phyloP scores from a whole-genome alignment of 2,113 vertebrate genomes.

The Hippolais icterina region DNA sequence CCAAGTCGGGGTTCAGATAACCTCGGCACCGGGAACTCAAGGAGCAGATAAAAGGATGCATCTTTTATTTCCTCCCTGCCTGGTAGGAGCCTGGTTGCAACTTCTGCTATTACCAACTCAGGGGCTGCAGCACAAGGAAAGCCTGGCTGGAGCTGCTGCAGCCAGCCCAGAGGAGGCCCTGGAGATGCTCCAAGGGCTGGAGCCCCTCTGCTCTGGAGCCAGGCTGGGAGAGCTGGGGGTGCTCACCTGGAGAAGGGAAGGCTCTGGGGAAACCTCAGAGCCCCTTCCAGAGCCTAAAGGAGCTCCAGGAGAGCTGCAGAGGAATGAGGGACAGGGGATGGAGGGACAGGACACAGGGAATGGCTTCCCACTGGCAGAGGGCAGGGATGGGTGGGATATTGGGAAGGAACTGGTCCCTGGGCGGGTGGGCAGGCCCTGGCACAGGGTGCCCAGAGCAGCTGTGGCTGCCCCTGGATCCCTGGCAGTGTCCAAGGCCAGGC shows the following conservation, averaged over 20 bases:
- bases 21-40: neutral
- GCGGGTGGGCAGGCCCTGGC: neutral
- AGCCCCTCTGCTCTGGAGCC: neutral
- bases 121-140: neutral
- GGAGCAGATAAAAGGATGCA: neutral
- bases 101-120: neutral
- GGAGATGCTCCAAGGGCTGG: neutral
- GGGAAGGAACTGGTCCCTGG: neutral
- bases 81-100: neutral
- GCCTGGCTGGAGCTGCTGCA: neutral
- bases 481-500: fast-evolving
- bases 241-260: neutral
- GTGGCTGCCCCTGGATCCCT: neutral
- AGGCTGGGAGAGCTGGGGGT: neutral
- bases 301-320: neutral
- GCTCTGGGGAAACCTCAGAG: neutral
- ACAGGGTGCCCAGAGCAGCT: neutral
- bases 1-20: fast-evolving
- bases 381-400: neutral
- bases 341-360: neutral
- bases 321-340: neutral
- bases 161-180: fast-evolving
- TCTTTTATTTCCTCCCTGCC: neutral
- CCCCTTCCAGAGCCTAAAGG: neutral
- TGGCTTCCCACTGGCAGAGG: neutral